Percentiles rank a stretch among this genome's conserved stretches.
Conservation (phyloP, 2,888 invertebrate species). For the Himalopsyche kuldschensis region DNA sequence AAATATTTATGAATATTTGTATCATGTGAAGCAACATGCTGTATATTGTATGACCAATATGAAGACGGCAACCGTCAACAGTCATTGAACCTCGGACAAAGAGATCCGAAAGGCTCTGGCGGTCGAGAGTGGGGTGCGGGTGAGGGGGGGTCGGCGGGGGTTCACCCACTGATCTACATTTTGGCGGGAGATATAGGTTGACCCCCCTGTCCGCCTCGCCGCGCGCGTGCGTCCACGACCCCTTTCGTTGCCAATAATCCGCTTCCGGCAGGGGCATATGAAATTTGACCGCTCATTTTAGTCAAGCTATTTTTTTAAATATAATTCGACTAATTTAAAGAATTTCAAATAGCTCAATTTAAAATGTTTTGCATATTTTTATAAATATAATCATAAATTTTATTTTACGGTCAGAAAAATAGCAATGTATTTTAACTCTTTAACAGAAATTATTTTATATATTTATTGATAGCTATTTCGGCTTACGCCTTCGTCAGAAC, state of each 20-base stretch:
- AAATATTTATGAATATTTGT: too few relatives aligned
- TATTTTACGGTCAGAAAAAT: too few relatives aligned
- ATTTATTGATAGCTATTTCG: too few relatives aligned
- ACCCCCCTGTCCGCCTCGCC: slow-evolving; percentile 4
- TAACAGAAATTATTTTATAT: too few relatives aligned
- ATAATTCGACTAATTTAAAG: too few relatives aligned
- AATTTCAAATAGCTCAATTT: too few relatives aligned
- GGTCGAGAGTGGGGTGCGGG: background rate
- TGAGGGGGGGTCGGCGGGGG: background rate
- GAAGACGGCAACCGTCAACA: background rate
- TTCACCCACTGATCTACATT: slow-evolving; percentile 64
- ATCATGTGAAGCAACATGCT: background rate
- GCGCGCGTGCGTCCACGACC: slow-evolving; percentile 6
- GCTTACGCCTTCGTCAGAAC: too few relatives aligned
- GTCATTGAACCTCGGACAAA: slow-evolving; percentile 28
- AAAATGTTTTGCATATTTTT: too few relatives aligned
- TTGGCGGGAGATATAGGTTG: slow-evolving; percentile 46
- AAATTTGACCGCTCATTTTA: background rate
- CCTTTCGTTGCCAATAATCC: slow-evolving; percentile 13
- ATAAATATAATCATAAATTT: too few relatives aligned
- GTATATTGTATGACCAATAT: background rate
- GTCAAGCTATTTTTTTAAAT: background rate
- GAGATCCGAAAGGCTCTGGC: slow-evolving; percentile 14
- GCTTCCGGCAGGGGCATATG: background rate
- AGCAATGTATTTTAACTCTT: too few relatives aligned